Base-by-base conservation (phyloP, 2,113 vertebrate genomes). In the Thalassoma bifasciatum region DNA sequence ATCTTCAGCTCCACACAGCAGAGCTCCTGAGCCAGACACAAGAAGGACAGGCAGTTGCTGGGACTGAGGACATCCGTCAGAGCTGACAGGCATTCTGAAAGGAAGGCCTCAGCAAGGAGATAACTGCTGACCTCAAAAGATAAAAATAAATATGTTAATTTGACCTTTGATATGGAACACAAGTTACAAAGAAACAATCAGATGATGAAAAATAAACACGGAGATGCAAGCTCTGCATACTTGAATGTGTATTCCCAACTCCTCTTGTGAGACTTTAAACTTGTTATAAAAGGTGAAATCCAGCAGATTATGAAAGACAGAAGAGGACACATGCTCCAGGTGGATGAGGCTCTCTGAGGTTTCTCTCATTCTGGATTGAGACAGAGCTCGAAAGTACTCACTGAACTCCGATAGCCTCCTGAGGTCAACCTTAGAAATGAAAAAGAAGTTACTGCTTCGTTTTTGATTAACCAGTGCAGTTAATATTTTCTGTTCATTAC, bases 301-400 rank as follows among this genome's bases (percentile, higher is more conserved):
- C 26, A 95, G 88, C 24, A 95, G 66, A 76, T 81, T 90, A 71
- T 66, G 75, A 71, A 95, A 94, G 44, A 91, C 30, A 0, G 59
- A 81, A 3, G 92, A 93, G 1, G 94, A 84, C 16, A 95, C 80
- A 1, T 93, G 90, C 8, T 88, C 86, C 66, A 95, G 83, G 10
- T 81, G 60, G 69, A 95, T 82, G 34, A 88, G 65, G 10, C 77
- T 75, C 47, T 92, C 92, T 1, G 73, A 71, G 0, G 83, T 92
- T 83, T 95, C 95, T 74, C 82, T 93, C 94, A 95, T 95, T 21
- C 71, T 84, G 50, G 93, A 95, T 37, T 86, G 89, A n/a, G 89
- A 93, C 75, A 95, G 81, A 26, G 91, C 94, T 52, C 79, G 62
- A 74, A 94, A 95, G 61, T 94, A 95, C 23, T 92, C 91, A 1